A percentile compares a stretch with the other conserved stretches of the same genome.
phyloP scores from a whole-genome alignment of 2,888 invertebrate species.

The Phengaris arion region DNA sequence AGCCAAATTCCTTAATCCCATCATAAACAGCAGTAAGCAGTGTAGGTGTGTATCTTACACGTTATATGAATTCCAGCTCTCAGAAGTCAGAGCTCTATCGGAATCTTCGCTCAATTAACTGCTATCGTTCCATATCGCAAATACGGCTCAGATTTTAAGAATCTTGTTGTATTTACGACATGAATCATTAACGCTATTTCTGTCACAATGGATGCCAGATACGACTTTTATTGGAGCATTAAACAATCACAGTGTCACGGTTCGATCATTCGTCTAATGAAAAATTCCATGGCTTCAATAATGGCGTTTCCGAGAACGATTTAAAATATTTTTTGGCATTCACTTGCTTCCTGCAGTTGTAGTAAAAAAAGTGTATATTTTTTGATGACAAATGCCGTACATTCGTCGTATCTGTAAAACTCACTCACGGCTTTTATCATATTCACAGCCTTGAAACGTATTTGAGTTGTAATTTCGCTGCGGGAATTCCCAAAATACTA shows the following conservation, averaged over 20 bases:
- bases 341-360: constrained; percentile 18
- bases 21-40: not conserved
- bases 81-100: not conserved
- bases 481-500: not conserved
- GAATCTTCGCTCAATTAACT: not conserved
- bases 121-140: not conserved
- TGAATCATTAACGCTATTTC: constrained; percentile 21
- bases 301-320: constrained; percentile 22
- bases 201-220: constrained; percentile 20
- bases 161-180: not conserved
- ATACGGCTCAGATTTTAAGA: not conserved
- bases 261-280: constrained; percentile 24
- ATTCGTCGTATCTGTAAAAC: not conserved
- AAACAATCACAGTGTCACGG: constrained; percentile 17
- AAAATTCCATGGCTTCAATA: not conserved
- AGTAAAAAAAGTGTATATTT: constrained; percentile 3
- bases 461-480: not conserved
- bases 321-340: constrained; percentile 22
- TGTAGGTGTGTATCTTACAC: constrained; percentile 2
- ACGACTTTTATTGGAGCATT: constrained; percentile 19
- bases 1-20: constrained; percentile 12
- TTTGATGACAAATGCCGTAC: constrained; percentile 1
- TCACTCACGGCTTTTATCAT: not conserved
- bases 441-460: not conserved
- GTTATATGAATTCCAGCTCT: not conserved